These are phyloP conservation scores for Gandaritis pyraliata DNA, from an alignment of 2,888 invertebrate species.

Conservation along the genomic window DNA sequence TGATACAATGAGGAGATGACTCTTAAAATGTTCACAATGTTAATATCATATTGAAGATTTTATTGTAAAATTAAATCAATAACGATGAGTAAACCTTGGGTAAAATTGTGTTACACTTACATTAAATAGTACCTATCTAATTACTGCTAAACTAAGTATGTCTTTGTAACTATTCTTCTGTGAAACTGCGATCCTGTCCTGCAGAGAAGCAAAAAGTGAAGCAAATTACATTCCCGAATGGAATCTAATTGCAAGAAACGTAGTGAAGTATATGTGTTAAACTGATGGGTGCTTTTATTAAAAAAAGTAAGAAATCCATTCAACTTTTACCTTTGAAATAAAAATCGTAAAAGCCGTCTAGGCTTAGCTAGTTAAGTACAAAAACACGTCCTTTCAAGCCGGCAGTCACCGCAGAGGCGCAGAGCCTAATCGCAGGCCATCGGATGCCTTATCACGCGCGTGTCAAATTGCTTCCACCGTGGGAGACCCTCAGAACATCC, in stretches of 20 bases:
- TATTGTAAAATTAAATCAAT: slow-evolving; percentile 26
- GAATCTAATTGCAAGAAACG: no score
- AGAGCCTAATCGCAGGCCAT: slow-evolving; percentile 70
- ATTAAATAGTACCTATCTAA: no score
- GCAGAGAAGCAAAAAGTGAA: no score
- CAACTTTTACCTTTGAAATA: slow-evolving; percentile 11
- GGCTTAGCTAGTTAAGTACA: slow-evolving; percentile 67
- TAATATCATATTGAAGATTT: slow-evolving; percentile 32
- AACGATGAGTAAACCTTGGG: not conserved
- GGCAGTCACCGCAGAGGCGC: slow-evolving; percentile 68
- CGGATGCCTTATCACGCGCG: slow-evolving; percentile 81
- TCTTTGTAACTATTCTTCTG: no score
- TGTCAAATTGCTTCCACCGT: slow-evolving; percentile 80
- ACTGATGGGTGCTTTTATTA: no score
- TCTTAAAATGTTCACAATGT: slow-evolving; percentile 41
- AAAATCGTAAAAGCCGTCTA: slow-evolving; percentile 17
- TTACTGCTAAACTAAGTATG: no score
- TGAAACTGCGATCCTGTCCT: no score
- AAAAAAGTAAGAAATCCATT: no score
- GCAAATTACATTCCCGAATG: no score
- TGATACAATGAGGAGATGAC: slow-evolving; percentile 51
- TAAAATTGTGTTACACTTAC: not conserved
- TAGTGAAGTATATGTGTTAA: no score
- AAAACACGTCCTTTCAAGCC: slow-evolving; percentile 77
- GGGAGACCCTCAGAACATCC: slow-evolving; percentile 65